Evolutionary conservation across 2,888 invertebrate genomes (phyloP).

Genomic region (Andricus curvator): DNA sequence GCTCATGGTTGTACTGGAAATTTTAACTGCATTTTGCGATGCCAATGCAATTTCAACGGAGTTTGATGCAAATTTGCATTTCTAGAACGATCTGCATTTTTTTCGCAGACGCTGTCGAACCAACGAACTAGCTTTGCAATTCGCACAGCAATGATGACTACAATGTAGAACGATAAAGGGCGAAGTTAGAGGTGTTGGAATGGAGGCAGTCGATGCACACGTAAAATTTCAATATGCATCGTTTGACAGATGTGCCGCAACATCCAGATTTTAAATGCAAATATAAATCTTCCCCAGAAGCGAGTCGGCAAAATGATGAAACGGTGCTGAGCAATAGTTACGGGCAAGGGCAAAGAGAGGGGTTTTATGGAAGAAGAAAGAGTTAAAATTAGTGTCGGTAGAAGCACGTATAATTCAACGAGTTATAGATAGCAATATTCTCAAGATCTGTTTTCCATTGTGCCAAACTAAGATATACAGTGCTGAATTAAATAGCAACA

Average conservation of each 20-base stretch:
- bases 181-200: background rate
- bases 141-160: background rate
- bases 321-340: conserved; percentile 1
- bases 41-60: background rate
- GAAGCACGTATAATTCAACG: background rate
- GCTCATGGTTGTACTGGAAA: background rate
- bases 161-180: background rate
- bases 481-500: background rate
- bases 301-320: conserved; percentile 41
- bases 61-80: background rate
- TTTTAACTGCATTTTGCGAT: background rate
- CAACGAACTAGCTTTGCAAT: background rate
- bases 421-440: background rate
- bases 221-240: conserved; percentile 64
- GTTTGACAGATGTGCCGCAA: conserved; percentile 64
- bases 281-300: conserved; percentile 60
- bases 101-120: background rate
- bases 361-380: background rate
- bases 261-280: conserved; percentile 66
- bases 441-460: background rate
- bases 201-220: conserved; percentile 43
- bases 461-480: background rate
- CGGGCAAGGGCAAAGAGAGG: background rate
- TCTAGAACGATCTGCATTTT: background rate
- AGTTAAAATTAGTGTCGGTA: background rate